Conservation (phyloP, 1,140 invertebrate species). For the Panulirus ornatus region DNA sequence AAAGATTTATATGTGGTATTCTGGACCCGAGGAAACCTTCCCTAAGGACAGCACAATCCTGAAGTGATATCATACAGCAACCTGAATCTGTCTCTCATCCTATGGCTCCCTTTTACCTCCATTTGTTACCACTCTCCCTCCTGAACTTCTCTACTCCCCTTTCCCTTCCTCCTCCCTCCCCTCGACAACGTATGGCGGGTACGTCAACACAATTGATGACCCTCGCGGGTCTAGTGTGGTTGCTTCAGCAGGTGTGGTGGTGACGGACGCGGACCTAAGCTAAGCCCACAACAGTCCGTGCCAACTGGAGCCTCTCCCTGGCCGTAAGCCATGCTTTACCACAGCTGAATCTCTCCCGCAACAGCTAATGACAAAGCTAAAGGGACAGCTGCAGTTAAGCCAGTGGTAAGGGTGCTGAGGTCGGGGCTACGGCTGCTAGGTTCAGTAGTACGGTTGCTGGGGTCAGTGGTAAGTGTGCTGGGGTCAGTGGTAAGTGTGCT, state of each 20-base stretch:
- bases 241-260: neutral
- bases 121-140: neutral
- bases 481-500: neutral
- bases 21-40: no score
- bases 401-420: no score
- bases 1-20: no score
- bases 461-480: no score
- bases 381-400: no score
- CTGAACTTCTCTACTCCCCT: neutral
- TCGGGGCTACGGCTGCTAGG: no score
- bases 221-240: neutral
- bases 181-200: neutral
- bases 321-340: no score
- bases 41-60: neutral
- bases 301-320: conserved; percentile 34
- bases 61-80: neutral
- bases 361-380: no score
- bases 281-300: conserved; percentile 14
- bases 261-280: neutral
- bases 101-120: neutral
- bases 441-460: no score
- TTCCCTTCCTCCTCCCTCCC: neutral
- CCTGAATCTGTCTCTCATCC: neutral
- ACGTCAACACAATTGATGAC: conserved; percentile 24
- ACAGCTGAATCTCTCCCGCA: no score